Conservation (phyloP, 2,888 invertebrate genomes). For the Nowickia ferox region DNA sequence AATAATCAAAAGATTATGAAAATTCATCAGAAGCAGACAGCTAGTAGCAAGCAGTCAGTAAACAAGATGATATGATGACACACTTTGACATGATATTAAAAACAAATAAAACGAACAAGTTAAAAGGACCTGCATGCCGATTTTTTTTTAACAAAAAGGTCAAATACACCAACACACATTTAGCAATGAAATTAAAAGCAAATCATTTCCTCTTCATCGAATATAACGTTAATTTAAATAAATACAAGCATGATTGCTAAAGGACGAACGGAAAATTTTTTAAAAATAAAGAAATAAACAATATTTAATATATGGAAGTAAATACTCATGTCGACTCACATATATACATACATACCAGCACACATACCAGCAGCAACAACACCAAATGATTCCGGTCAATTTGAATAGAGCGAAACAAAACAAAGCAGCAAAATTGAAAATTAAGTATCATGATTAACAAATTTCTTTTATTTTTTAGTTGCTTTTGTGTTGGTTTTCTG, state of each 20-base stretch:
- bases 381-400: constrained; percentile 78
- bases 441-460: constrained; percentile 56
- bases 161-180: constrained; percentile 7
- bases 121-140: constrained; percentile 32
- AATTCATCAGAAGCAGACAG: constrained; percentile 30
- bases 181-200: constrained; percentile 64
- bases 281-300: constrained; percentile 11
- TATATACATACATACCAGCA: background rate
- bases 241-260: constrained; percentile 65
- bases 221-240: constrained; percentile 69
- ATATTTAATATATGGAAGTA: constrained; percentile 6
- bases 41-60: background rate
- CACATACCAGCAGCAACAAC: constrained; percentile 52
- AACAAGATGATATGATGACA: constrained; percentile 70
- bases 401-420: constrained; percentile 74
- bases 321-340: too few species aligned
- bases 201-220: constrained; percentile 74
- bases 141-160: constrained; percentile 32
- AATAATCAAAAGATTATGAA: constrained; percentile 73
- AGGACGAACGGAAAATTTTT: constrained; percentile 35
- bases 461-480: constrained; percentile 50
- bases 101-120: constrained; percentile 58
- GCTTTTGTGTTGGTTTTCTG: background rate
- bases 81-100: constrained; percentile 71
- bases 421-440: constrained; percentile 40